phyloP scores from a whole-genome alignment of 2,888 invertebrate species.

The Agriotes lineatus region DNA sequence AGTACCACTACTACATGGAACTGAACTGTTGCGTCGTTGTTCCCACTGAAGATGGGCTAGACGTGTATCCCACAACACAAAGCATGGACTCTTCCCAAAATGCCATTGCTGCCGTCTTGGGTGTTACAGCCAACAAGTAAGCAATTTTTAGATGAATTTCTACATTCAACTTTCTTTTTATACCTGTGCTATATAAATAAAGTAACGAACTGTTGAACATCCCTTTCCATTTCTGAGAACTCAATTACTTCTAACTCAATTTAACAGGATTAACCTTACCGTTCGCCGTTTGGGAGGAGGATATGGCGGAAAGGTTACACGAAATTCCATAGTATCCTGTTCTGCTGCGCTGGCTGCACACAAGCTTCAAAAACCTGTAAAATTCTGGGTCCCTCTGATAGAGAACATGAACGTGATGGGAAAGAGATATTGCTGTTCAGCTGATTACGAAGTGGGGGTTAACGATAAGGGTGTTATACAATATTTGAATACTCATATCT shows the following conservation, averaged over 20 bases:
- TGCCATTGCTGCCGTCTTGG: constrained; percentile 67
- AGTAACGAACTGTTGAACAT: too few relatives aligned
- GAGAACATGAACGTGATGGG: constrained; percentile 78
- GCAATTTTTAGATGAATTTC: too few relatives aligned
- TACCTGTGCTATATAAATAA: too few relatives aligned
- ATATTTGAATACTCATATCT: constrained; percentile 70
- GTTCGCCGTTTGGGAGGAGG: constrained; percentile 84
- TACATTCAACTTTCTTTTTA: too few relatives aligned
- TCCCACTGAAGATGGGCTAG: constrained; percentile 73
- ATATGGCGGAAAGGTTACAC: constrained; percentile 83
- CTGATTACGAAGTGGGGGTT: constrained; percentile 75
- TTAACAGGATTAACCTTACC: constrained; percentile 75
- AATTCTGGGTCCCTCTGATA: constrained; percentile 77
- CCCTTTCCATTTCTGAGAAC: too few relatives aligned
- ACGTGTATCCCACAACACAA: constrained; percentile 73
- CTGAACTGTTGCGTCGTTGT: constrained; percentile 72
- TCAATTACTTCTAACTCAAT: too few relatives aligned
- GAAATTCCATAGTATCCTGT: constrained; percentile 71
- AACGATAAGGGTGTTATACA: constrained; percentile 74
- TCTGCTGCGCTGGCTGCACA: constrained; percentile 78
- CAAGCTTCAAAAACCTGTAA: constrained; percentile 73
- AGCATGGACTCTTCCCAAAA: constrained; percentile 71
- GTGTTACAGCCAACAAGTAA: constrained; percentile 71
- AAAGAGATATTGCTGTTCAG: constrained; percentile 71
- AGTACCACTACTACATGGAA: constrained; percentile 84